Percentiles rank a stretch among this genome's conserved stretches.
phyloP scores from a whole-genome alignment of 2,113 vertebrate genomes.

The Micromys minutus region DNA sequence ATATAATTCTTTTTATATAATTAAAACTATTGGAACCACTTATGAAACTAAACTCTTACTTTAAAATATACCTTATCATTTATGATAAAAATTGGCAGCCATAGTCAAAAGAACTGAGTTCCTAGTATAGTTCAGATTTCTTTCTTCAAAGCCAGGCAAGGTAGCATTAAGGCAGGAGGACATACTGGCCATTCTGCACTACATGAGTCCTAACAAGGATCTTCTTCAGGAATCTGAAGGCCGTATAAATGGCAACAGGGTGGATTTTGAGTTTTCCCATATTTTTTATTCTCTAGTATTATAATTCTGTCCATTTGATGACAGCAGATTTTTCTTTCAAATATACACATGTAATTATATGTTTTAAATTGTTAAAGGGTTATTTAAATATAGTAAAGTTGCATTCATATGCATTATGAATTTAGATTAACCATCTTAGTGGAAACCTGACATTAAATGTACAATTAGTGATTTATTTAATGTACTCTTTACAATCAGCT shows the following conservation, averaged over 20 bases:
- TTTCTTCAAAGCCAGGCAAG: not conserved
- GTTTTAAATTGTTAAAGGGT: constrained; percentile 7
- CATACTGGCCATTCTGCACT: too few relatives aligned
- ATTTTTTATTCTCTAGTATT: constrained; percentile 13
- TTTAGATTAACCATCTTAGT: not conserved
- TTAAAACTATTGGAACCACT: not conserved
- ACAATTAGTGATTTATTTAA: not conserved
- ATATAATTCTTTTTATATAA: not conserved
- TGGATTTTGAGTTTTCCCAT: not conserved
- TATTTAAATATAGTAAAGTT: constrained; percentile 3
- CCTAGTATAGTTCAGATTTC: not conserved
- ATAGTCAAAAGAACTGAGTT: not conserved
- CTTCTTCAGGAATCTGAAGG: not conserved
- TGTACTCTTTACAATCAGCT: not conserved
- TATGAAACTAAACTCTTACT: not conserved
- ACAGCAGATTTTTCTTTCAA: constrained; percentile 2
- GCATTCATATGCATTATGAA: not conserved
- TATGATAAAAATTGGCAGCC: not conserved
- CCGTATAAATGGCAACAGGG: not conserved
- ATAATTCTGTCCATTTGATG: not conserved
- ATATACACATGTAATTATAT: not conserved
- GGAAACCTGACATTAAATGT: not conserved
- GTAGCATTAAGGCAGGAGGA: too few relatives aligned
- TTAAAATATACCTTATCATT: not conserved
- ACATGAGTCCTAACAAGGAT: not conserved